Percentiles rank a stretch among this genome's conserved stretches.
phyloP scores from a whole-genome alignment of 2,888 invertebrate genomes.

The Bedellia somnulentella region DNA sequence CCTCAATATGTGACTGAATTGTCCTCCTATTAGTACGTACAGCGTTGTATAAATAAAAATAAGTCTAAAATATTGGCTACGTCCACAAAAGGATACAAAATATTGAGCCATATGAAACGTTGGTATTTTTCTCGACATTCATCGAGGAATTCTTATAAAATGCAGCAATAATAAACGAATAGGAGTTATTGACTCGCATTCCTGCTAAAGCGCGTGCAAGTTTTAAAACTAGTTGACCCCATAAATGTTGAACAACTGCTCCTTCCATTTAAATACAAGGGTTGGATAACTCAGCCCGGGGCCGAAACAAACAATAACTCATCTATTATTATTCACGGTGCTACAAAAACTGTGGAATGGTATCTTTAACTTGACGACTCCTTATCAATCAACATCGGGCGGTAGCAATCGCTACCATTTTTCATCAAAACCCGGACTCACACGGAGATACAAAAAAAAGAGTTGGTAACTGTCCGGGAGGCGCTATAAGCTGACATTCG shows the following conservation, averaged over 20 bases:
- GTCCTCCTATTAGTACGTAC: no score
- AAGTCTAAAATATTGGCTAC: no score
- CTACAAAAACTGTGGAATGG: constrained; percentile 22
- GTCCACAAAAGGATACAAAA: no score
- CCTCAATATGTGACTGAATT: no score
- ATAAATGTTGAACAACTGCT: constrained; percentile 40
- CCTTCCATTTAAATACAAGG: constrained; percentile 43
- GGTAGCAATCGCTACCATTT: constrained; percentile 22
- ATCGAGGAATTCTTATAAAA: no score
- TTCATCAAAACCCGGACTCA: constrained; percentile 15
- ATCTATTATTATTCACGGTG: constrained; percentile 44
- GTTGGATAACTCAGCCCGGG: constrained; percentile 43
- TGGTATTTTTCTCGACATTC: constrained; percentile 2
- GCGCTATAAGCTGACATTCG: constrained; percentile 20
- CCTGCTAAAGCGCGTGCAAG: no score
- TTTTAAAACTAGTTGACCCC: constrained; percentile 44
- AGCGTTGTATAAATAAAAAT: no score
- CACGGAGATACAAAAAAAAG: constrained; percentile 19
- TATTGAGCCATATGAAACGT: no score
- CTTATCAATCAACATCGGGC: constrained; percentile 33
- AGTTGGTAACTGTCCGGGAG: constrained; percentile 42
- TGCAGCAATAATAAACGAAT: no score
- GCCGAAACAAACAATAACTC: constrained; percentile 25
- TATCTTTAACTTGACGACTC: constrained; percentile 29
- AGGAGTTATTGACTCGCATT: no score